These are phyloP conservation scores for Drosophila quadrilineata DNA, from an alignment of 1,140 invertebrate species.

Conservation along the genomic window DNA sequence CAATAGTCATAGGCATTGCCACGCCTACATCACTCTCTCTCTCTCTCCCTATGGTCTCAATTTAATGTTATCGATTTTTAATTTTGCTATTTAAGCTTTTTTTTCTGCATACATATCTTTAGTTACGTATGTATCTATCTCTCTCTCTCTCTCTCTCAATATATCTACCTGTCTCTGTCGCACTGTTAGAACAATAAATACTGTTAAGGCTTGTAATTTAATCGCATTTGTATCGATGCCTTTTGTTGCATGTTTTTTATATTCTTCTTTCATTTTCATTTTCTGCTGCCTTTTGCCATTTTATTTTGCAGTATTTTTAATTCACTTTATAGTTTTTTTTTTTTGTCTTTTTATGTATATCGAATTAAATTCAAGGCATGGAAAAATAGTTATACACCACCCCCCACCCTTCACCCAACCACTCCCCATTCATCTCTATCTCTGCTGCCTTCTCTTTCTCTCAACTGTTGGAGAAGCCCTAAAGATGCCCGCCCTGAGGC, in stretches of 20 bases:
- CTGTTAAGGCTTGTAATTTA: constrained; percentile 71
- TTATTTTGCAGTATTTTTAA: constrained; percentile 41
- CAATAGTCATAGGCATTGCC: constrained; percentile 2
- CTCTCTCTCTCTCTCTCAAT: not conserved
- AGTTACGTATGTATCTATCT: constrained; percentile 48
- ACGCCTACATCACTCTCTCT: constrained; percentile 24
- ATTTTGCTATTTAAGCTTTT: constrained; percentile 63
- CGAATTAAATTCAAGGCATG: constrained; percentile 70
- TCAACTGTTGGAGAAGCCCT: constrained; percentile 41
- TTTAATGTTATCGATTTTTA: constrained; percentile 77
- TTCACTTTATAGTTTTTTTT: constrained; percentile 33
- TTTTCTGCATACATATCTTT: constrained; percentile 56
- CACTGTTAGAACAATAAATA: constrained; percentile 22
- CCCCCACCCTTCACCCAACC: not conserved
- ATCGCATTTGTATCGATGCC: constrained; percentile 68
- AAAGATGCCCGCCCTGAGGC: constrained; percentile 39
- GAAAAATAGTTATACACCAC: constrained; percentile 65
- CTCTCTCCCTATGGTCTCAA: constrained; percentile 45
- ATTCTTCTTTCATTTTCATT: constrained; percentile 45
- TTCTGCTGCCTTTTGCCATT: constrained; percentile 12
- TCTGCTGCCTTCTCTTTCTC: not conserved
- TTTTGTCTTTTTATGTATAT: no score
- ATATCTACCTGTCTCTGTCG: not conserved
- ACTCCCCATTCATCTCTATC: not conserved
- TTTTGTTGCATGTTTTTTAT: constrained; percentile 51